Percentiles rank a stretch among this genome's conserved stretches.
phyloP scores from a whole-genome alignment of 1,140 invertebrate genomes.

The Cydia fagiglandana region DNA sequence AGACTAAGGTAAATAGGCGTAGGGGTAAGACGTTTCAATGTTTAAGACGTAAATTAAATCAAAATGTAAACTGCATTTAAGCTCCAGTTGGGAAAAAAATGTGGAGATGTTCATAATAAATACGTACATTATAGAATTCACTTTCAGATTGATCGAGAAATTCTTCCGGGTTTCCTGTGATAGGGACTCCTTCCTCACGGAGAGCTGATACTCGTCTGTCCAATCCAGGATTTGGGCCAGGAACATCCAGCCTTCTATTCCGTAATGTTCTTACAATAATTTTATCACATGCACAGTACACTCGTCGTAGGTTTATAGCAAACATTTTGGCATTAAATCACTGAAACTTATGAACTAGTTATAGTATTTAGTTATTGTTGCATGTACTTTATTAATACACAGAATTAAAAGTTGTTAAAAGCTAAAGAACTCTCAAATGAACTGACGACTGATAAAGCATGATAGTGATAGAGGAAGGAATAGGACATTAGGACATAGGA shows the following conservation, averaged over 20 bases:
- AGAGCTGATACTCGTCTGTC: conserved; percentile 60
- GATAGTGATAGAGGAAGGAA: no score
- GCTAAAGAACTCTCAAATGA: no score
- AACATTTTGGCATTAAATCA: conserved; percentile 51
- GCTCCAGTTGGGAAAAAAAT: background rate
- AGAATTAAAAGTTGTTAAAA: no score
- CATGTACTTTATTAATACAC: no score
- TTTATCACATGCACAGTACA: conserved; percentile 56
- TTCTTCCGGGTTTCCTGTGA: conserved; percentile 63
- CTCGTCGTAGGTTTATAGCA: conserved; percentile 45
- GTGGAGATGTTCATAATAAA: background rate
- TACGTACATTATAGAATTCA: conserved; percentile 62
- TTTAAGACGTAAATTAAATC: background rate
- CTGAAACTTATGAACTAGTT: background rate
- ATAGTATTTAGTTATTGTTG: no score
- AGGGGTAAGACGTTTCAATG: no score
- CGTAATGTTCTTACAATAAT: conserved; percentile 55
- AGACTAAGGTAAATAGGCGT: background rate
- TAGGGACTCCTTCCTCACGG: conserved; percentile 50
- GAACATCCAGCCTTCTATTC: conserved; percentile 42
- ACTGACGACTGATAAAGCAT: no score
- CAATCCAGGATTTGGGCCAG: conserved; percentile 59
- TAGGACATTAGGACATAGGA: no score
- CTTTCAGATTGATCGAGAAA: conserved; percentile 64
- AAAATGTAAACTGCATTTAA: background rate